Conservation (phyloP, 2,888 invertebrate species). For the Petrolisthes manimaculis region DNA sequence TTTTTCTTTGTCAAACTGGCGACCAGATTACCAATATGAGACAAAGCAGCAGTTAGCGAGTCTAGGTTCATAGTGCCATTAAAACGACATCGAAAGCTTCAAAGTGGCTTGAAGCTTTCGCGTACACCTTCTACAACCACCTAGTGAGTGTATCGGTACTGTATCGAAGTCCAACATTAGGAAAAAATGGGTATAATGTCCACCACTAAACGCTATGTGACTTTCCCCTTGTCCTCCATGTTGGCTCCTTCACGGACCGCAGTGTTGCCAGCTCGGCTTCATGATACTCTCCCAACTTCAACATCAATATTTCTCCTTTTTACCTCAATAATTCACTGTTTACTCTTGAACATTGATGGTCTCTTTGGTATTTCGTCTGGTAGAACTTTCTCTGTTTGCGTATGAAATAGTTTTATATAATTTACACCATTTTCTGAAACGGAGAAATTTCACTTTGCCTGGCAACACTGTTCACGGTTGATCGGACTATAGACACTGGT, state of each 20-base stretch:
- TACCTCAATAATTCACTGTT: no score
- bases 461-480: conserved; percentile 3
- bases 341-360: no score
- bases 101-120: conserved; percentile 92
- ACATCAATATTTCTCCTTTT: no score
- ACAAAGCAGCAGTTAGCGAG: conserved; percentile 97
- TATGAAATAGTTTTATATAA: background rate
- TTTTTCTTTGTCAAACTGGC: conserved; percentile 95
- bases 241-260: conserved; percentile 20
- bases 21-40: conserved; percentile 98
- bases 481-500: conserved; percentile 32
- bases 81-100: conserved; percentile 94
- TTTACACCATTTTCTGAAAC: background rate
- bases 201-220: conserved; percentile 53
- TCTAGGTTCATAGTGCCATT: conserved; percentile 99
- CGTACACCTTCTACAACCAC: conserved; percentile 63
- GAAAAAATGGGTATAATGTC: conserved; percentile 51
- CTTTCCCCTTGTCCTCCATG: conserved; percentile 59
- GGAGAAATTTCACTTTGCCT: conserved; percentile 2
- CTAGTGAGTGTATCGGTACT: conserved; percentile 57
- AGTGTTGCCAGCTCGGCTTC: background rate
- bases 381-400: no score
- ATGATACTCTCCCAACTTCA: background rate
- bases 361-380: no score
- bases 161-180: conserved; percentile 59